Conservation (phyloP, 2,888 invertebrate species). For the Euplagia quadripunctaria region DNA sequence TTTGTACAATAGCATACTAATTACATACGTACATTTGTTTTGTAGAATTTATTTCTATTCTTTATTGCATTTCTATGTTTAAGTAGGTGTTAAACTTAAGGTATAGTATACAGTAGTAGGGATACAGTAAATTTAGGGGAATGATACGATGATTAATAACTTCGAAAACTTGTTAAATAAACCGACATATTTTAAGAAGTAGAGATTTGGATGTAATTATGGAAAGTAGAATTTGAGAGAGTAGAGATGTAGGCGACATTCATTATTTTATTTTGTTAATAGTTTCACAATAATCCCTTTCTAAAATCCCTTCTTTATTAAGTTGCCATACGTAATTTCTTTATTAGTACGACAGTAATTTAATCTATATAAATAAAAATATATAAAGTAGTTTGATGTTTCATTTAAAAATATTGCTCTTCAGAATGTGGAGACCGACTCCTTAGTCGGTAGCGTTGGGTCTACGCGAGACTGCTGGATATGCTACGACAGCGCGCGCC, state of each 20-base stretch:
- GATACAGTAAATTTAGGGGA: too few relatives aligned
- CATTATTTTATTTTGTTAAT: background rate
- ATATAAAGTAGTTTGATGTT: background rate
- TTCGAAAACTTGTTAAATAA: too few relatives aligned
- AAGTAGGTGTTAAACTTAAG: background rate
- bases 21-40: too few relatives aligned
- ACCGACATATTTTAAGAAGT: too few relatives aligned
- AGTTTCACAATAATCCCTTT: background rate
- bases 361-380: background rate
- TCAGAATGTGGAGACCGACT: constrained; percentile 82
- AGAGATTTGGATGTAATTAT: too few relatives aligned
- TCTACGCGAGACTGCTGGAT: constrained; percentile 94
- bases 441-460: constrained; percentile 76
- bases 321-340: background rate
- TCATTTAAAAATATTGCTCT: background rate
- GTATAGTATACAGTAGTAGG: too few relatives aligned
- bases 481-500: constrained; percentile 94
- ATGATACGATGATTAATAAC: too few relatives aligned
- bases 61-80: background rate
- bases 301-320: background rate
- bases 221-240: too few relatives aligned
- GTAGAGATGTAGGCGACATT: background rate
- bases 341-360: background rate
- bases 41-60: too few relatives aligned
- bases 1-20: background rate